Base-by-base conservation (phyloP, 2,113 vertebrate genomes). In the Silurus asotus region DNA sequence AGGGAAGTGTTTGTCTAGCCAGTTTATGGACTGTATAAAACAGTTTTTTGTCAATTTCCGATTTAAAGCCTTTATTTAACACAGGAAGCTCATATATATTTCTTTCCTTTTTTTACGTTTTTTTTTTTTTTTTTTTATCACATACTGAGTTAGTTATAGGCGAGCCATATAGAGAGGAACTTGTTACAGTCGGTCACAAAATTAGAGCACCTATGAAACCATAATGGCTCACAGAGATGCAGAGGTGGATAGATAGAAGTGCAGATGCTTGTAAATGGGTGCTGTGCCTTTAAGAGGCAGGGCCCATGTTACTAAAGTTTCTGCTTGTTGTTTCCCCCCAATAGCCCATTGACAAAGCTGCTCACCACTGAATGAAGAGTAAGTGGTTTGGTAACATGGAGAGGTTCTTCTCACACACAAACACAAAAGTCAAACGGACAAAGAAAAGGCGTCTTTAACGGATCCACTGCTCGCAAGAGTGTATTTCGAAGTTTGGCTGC, bases 301-400 rank as follows among this genome's bases (percentile, higher is more conserved):
- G 92, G 91, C 91, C 93, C 91, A 89, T 93, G 93, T 94, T 94
- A 94, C 95, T 95, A 95, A 95, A 96, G 94, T 95, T 95, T 95
- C 95, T 95, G 94, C 94, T 93, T 95, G 94, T 96, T 96, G 95
- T 96, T 96, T 95, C 93, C 94, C 94, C 37, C 95, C 95, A 96
- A 95, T 95, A 95, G 94, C 93, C 94, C 95, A 95, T 95, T 95
- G 94, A 96, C 94, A 96, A 95, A 95, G 94, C 95, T 94, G 94
- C 94, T 92, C 92, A 90, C 91, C 92, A 92, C 92, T 95, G 94
- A 95, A 95, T 96, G 94, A 94, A 94, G 93, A 94, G 93, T 94
- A 95, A 95, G 94, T 95, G 94, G 94, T 96, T 95, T 91, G 92
- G 94, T 94, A 94, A 95, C 94, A 95, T 94, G 94, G 92, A 95